A percentile compares a stretch with the other conserved stretches of the same genome.
Evolutionary conservation across 2,888 invertebrate genomes (phyloP).

Genomic region (Agrotis ipsilon): DNA sequence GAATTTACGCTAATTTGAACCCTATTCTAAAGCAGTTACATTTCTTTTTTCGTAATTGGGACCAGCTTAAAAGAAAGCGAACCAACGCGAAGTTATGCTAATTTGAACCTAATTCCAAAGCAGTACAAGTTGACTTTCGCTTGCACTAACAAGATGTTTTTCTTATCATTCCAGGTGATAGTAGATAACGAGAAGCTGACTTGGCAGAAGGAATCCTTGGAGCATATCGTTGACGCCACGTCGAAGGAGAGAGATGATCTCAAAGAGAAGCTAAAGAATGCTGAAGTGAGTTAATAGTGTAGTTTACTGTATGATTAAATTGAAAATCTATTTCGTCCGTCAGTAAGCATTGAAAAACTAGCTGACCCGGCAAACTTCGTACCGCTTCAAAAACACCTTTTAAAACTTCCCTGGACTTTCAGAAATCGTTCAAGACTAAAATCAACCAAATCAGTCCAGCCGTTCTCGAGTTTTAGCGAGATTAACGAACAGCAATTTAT

Average conservation of each 20-base stretch:
- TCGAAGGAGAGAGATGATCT: constrained; percentile 83
- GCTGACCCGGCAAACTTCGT: no score
- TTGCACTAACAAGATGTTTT: not conserved
- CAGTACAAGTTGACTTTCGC: not conserved
- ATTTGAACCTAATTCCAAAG: not conserved
- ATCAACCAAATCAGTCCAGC: no score
- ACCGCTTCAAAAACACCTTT: no score
- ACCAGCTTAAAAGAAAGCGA: not conserved
- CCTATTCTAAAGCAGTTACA: accelerated
- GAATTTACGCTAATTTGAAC: not conserved
- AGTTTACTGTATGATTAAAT: no score
- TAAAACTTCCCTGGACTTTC: no score
- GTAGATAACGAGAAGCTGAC: constrained; percentile 86
- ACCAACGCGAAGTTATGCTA: not conserved
- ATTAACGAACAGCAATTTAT: no score
- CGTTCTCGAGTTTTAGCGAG: no score
- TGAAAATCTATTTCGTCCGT: no score
- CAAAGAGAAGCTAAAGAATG: constrained; percentile 79
- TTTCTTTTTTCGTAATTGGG: no score
- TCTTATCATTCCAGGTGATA: constrained; percentile 76
- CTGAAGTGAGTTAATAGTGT: constrained; percentile 75
- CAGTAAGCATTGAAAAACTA: no score
- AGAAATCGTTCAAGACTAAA: no score
- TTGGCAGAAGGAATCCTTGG: constrained; percentile 87
- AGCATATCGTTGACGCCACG: constrained; percentile 82